phyloP scores from a whole-genome alignment of 2,888 invertebrate genomes.

The Rhagium mordax region DNA sequence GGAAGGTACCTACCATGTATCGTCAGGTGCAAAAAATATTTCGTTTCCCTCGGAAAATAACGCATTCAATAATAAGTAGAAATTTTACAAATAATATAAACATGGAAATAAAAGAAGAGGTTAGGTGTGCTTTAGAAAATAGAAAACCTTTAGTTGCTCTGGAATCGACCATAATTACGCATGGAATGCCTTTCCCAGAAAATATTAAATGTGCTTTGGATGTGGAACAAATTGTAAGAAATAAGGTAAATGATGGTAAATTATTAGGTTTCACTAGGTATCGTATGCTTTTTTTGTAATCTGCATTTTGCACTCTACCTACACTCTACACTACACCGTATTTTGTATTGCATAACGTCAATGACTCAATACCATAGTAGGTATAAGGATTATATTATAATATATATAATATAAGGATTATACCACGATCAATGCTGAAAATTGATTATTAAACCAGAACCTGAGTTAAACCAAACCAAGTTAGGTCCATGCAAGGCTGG shows the following conservation, averaged over 20 bases:
- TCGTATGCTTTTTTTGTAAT: too few relatives aligned
- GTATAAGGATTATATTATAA: too few relatives aligned
- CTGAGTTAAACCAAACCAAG: too few relatives aligned
- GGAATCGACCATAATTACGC: conserved; percentile 98
- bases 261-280: not conserved
- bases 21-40: conserved; percentile 9
- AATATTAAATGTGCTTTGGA: conserved; percentile 89
- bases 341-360: conserved; percentile 21
- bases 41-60: not conserved
- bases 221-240: conserved; percentile 85
- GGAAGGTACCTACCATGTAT: conserved; percentile 12
- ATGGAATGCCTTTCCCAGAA: conserved; percentile 96
- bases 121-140: conserved; percentile 76
- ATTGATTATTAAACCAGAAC: too few relatives aligned
- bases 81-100: conserved; percentile 27
- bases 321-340: not conserved
- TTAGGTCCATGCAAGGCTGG: too few relatives aligned
- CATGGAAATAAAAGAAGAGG: conserved; percentile 72
- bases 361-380: too few relatives aligned
- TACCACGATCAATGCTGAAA: too few relatives aligned
- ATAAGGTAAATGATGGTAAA: conserved; percentile 71
- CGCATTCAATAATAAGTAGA: not conserved
- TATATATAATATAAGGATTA: too few relatives aligned
- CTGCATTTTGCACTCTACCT: not conserved
- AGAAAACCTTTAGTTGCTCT: conserved; percentile 89